These are phyloP conservation scores for Falco rusticolus DNA, from an alignment of 2,797 vertebrate species.

Conservation along the genomic window DNA sequence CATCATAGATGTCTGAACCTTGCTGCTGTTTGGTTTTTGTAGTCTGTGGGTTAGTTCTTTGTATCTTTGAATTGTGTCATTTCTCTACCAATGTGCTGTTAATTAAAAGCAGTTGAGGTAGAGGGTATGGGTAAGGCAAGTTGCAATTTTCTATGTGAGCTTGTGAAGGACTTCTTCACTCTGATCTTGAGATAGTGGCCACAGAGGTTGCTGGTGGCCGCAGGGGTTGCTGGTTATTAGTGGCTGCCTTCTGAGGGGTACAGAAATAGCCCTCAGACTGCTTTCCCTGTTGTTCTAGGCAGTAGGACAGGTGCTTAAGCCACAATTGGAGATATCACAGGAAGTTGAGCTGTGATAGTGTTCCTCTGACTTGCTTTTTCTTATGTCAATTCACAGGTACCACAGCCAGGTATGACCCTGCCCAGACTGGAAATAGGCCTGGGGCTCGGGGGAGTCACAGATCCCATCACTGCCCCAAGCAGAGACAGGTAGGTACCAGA, in stretches of 20 bases:
- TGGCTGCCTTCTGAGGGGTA: not conserved
- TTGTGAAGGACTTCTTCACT: not conserved
- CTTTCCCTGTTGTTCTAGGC: not conserved
- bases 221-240: not conserved
- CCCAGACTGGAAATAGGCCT: not conserved
- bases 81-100: not conserved
- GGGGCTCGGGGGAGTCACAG: no score
- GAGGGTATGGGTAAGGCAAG: not conserved
- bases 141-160: not conserved
- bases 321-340: not conserved
- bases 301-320: not conserved
- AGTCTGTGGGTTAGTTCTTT: fast-evolving
- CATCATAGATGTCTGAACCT: not conserved
- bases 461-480: fast-evolving
- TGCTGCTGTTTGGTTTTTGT: not conserved
- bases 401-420: not conserved
- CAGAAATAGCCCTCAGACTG: not conserved
- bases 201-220: not conserved
- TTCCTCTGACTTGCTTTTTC: not conserved
- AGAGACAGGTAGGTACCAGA: not conserved
- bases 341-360: not conserved
- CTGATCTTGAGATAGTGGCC: not conserved
- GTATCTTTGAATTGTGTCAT: not conserved
- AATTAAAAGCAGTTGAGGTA: not conserved
- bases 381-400: fast-evolving